Base-by-base conservation (phyloP, 1,140 invertebrate genomes). In the Micrasema minimum region DNA sequence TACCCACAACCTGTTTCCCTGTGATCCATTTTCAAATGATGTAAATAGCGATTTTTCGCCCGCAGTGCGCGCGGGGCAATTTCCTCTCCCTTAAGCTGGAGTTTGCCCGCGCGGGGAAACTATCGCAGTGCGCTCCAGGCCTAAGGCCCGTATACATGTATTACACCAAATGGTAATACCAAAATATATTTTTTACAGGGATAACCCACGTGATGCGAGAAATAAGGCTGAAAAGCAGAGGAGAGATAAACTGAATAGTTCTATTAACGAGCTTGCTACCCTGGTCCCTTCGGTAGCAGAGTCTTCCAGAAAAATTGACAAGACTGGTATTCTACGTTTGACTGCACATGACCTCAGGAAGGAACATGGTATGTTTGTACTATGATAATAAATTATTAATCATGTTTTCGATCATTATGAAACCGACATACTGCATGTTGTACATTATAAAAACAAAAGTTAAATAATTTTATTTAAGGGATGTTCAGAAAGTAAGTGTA, bases 161-260 rank as follows among this genome's bases (percentile, higher is more conserved):
- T n/a, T n/a, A n/a, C n/a, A n/a, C n/a, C n/a, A n/a, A n/a, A n/a
- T n/a, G n/a, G n/a, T n/a, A n/a, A n/a, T n/a, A n/a, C n/a, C n/a
- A n/a, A n/a, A n/a, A n/a, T n/a, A n/a, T n/a, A n/a, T 22, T 43
- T 37, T 10, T 51, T 51, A 0, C 86, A 92, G 89, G 78, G 79
- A 81, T 1, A 93, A 89, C 76, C 90, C 91, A 35, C 85, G 93
- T 12, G 88, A 92, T 75, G 88, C 90, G 68, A 86, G 94, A 41
- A 96, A 96, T 80, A 85, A 88, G 77, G 93, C 93, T 0, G 96
- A 98, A 78, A 97, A 97, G 80, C 90, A 93, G 79, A 86, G 96
- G 7, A 85, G 96, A 0, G 95, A 97, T 79, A 96, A 93, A 78
- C 86, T 97, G 59, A 97, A 96, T 80, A 88, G 89, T 16, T 95